Conservation (phyloP, 2,888 invertebrate genomes). For the Seira ritae region DNA sequence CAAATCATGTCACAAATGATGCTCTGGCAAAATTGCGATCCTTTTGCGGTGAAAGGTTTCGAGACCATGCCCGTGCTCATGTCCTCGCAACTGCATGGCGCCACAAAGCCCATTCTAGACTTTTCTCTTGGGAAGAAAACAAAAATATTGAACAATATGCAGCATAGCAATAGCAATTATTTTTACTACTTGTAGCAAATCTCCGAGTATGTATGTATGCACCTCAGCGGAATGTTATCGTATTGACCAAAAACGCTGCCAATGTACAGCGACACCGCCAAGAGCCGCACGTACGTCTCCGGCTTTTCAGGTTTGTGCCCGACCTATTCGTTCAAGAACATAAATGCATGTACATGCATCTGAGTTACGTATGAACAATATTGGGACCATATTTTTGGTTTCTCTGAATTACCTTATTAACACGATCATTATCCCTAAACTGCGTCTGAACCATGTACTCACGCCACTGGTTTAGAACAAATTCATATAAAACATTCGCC, state of each 20-base stretch:
- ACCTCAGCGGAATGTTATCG: constrained; percentile 45
- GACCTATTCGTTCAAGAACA: background rate
- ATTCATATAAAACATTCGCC: constrained; percentile 48
- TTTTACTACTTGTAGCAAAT: too few species aligned
- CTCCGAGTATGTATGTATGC: background rate
- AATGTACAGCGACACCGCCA: constrained; percentile 63
- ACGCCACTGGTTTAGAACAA: constrained; percentile 51
- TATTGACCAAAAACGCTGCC: constrained; percentile 65
- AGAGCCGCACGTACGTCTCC: constrained; percentile 56
- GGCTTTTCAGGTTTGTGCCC: constrained; percentile 62
- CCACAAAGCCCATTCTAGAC: constrained; percentile 57
- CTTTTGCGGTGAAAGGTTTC: constrained; percentile 38
- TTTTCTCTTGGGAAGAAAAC: constrained; percentile 43
- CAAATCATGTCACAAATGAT: constrained; percentile 62
- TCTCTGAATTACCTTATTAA: background rate
- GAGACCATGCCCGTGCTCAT: background rate
- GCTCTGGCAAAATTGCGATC: constrained; percentile 54
- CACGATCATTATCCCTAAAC: constrained; percentile 30
- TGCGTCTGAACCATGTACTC: constrained; percentile 43
- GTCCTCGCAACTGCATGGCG: constrained; percentile 20
- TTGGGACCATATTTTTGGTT: background rate
- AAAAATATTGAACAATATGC: background rate
- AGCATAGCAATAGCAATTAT: background rate
- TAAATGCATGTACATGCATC: background rate
- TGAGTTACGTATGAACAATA: too few species aligned